Evolutionary conservation across 2,888 invertebrate genomes (phyloP).

Genomic region (Harpagoxenus sublaevis): DNA sequence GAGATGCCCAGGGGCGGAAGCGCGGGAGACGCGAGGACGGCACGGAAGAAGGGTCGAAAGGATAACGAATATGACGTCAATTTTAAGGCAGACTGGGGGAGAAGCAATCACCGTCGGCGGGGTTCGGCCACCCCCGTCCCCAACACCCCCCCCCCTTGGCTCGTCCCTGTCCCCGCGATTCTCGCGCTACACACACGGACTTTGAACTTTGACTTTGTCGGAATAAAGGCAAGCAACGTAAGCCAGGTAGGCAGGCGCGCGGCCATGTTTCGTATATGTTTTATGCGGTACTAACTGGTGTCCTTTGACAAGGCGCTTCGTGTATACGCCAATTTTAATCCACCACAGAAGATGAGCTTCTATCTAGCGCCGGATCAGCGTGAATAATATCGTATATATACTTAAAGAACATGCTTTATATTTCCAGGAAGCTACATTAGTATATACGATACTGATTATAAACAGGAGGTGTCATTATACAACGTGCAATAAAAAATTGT

Average conservation of each 20-base stretch:
- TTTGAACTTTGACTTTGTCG: constrained; percentile 81
- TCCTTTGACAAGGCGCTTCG: constrained; percentile 70
- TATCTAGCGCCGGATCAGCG: constrained; percentile 44
- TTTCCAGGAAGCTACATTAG: neutral
- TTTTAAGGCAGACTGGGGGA: constrained; percentile 83
- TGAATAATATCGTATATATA: constrained; percentile 44
- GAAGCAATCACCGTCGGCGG: constrained; percentile 83
- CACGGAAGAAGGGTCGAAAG: constrained; percentile 84
- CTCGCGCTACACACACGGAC: constrained; percentile 77
- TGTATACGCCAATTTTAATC: constrained; percentile 56
- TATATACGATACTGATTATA: neutral
- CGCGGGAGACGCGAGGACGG: constrained; percentile 75
- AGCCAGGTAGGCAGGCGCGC: constrained; percentile 70
- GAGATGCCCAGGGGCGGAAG: constrained; percentile 75
- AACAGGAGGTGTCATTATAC: neutral
- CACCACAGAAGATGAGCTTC: constrained; percentile 54
- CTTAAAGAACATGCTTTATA: constrained; percentile 6
- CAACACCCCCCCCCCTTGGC: constrained; percentile 53
- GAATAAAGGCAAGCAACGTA: constrained; percentile 72
- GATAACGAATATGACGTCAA: constrained; percentile 86
- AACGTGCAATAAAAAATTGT: neutral
- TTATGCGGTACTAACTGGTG: constrained; percentile 67
- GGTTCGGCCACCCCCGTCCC: constrained; percentile 74
- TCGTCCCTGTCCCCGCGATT: constrained; percentile 72
- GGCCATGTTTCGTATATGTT: constrained; percentile 60